phyloP scores from a whole-genome alignment of 2,113 vertebrate genomes.

The Thunnus thynnus region DNA sequence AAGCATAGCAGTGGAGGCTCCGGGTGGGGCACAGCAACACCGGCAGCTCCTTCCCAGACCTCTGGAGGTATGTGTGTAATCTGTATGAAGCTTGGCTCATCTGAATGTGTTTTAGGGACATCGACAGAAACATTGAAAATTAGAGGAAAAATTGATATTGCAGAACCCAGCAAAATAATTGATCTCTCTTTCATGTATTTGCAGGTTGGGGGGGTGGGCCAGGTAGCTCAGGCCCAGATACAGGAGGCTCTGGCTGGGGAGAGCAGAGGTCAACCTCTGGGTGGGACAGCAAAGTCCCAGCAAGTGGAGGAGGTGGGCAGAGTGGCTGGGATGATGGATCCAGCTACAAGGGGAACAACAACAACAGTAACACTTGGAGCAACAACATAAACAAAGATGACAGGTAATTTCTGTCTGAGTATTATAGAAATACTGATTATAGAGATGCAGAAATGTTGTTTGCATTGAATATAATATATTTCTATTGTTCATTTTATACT shows the following conservation, averaged over 20 bases:
- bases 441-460: not conserved
- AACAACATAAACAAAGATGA: slow-evolving; percentile 78
- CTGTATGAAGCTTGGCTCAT: not conserved
- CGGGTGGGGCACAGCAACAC: slow-evolving; percentile 88
- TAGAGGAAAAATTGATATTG: not conserved
- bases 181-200: not conserved
- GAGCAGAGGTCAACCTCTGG: slow-evolving; percentile 78
- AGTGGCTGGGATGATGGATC: slow-evolving; percentile 81
- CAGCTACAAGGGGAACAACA: slow-evolving; percentile 66
- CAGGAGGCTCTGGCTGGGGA: slow-evolving; percentile 74
- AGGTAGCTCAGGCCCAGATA: slow-evolving; percentile 83
- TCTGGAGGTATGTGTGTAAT: slow-evolving; percentile 81
- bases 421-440: too few species aligned
- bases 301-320: slow-evolving; percentile 85
- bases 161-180: not conserved
- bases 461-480: not conserved
- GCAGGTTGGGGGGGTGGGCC: slow-evolving; percentile 88
- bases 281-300: slow-evolving; percentile 91
- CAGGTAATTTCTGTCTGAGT: slow-evolving; percentile 65
- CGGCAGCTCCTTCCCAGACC: slow-evolving; percentile 86
- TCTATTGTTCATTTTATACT: not conserved
- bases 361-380: slow-evolving; percentile 75
- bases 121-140: not conserved
- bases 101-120: not conserved
- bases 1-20: slow-evolving; percentile 91